These are phyloP conservation scores for Pycnomerus fuliginosus DNA, from an alignment of 2,888 invertebrate genomes.

Conservation along the genomic window DNA sequence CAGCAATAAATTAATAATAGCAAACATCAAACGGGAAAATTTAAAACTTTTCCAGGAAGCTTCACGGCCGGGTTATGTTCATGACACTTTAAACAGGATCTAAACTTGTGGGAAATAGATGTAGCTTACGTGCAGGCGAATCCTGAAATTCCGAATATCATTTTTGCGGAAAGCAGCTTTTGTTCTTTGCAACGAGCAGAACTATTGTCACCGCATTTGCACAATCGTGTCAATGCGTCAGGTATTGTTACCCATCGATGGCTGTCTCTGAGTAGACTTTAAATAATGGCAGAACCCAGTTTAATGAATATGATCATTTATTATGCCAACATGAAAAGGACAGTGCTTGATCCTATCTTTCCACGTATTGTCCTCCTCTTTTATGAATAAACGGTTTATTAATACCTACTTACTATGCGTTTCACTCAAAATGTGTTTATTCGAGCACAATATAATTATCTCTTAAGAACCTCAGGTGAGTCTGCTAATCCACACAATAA, in stretches of 20 bases:
- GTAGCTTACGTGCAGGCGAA: too few relatives aligned
- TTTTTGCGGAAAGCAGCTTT: too few relatives aligned
- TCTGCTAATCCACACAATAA: too few relatives aligned
- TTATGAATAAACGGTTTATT: conserved; percentile 18
- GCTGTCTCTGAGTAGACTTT: conserved; percentile 22
- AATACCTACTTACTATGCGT: conserved; percentile 3
- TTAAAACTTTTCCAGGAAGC: conserved; percentile 10
- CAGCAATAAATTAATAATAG: conserved; percentile 10
- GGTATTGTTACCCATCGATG: conserved; percentile 26
- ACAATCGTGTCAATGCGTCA: conserved; percentile 11
- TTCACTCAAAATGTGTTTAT: not conserved
- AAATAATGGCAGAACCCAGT: conserved; percentile 22
- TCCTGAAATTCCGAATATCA: too few relatives aligned
- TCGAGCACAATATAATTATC: too few relatives aligned
- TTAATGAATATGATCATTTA: conserved; percentile 31
- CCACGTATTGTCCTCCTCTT: conserved; percentile 14
- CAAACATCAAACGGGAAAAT: conserved; percentile 7
- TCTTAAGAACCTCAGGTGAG: too few relatives aligned
- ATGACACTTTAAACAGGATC: too few relatives aligned
- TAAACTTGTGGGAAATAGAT: too few relatives aligned
- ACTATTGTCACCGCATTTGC: conserved; percentile 3
- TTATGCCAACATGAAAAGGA: conserved; percentile 25
- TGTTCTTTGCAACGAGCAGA: too few relatives aligned
- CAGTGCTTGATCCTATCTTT: conserved; percentile 17
- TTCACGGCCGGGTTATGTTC: conserved; percentile 4